Evolutionary conservation across 2,888 invertebrate genomes (phyloP), one percentile per base, ranked within the genome.

Genomic region (Stegana nigrithorax): DNA sequence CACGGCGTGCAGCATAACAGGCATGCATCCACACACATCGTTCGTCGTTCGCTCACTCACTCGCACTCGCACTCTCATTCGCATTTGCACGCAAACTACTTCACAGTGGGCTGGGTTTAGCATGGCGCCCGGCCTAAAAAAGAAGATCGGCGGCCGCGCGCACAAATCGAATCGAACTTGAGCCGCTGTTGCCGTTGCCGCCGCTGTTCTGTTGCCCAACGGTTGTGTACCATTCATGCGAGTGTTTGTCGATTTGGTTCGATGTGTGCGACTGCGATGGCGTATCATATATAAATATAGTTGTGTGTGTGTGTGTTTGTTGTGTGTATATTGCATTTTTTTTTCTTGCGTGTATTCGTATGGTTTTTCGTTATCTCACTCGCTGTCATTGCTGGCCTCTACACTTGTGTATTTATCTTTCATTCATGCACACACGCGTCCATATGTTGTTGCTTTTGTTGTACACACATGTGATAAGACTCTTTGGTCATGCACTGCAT

Each of bases 61-160:
- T 23, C 47, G n/a, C 36, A n/a, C 36, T 36, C n/a, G 36, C 36
- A n/a, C 36, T 36, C n/a, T 36, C 4, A n/a, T 36, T 36, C 3
- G 10, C 10, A n/a, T 36, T 36, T n/a, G 51, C 53, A 56, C 60
- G 45, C 64, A 61, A 25, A 59, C 36, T 42, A 53, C 44, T 50
- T 56, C 61, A 66, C 69, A 71, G 73, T 72, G 71, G 71, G 73
- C 65, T 71, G 73, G 73, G 71, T 73, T 67, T 71, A 17, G 23
- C 21, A 55, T 32, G 53, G 29, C 21, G 53, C 36, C 21, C 53
- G 10, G 25, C 25, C 47, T 23, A 42, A 21, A 55, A 62, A 63
- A 63, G 66, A 67, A 63, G 69, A 67, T 42, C 57, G 53, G 62
- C 64, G 56, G 59, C 50, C 57, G 25, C 63, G 60, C 62, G n/a